Base-by-base conservation (phyloP, 1,140 invertebrate species). In the Palaemon carinicauda region DNA sequence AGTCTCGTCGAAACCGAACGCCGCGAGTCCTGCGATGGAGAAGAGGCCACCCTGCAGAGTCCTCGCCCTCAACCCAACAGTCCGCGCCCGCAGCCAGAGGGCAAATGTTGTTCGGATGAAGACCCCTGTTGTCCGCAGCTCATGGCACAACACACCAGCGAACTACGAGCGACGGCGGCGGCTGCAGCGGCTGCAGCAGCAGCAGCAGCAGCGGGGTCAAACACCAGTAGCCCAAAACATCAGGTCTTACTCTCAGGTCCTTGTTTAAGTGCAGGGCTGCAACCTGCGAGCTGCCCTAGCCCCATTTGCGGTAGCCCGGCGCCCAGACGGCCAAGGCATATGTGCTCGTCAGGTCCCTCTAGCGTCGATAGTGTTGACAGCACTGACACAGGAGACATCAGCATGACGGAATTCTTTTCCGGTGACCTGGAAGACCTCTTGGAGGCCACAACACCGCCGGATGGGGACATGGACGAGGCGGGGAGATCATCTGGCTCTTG, bases 51-150 rank as follows among this genome's bases (percentile, higher is more conserved):
- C 33, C 73, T 41, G 5, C n/a, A 75, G 10, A 51, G 73, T n/a
- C 31, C 29, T 31, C 73, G 73, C 14, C n/a, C 31, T 41, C 41
- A 12, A 9, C 33, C 24, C n/a, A 41, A n/a, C 79, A 82, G 60
- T 21, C 56, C 33, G 24, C 60, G 50, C 3, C 17, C n/a, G 15
- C 41, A 41, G 9, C 60, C 71, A 0, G 19, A 21, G 15, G 54
- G 73, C n/a, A 84, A 84, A 17, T 84, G 82, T 21, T 84, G 82
- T 21, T 78, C 82, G 2, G 82, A 84, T 33, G 75, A 77, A 17
- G 82, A 84, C 56, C 82, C 52, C 10, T 84, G 82, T 24, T 84
- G 82, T 74, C 82, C 82, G 7, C 82, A 84, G 73, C 53, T 84
- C 19, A 24, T 78, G 41, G 73, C 31, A 24, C 50, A 82, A n/a